Conservation (phyloP, 2,797 vertebrate species). For the Mareca penelope region DNA sequence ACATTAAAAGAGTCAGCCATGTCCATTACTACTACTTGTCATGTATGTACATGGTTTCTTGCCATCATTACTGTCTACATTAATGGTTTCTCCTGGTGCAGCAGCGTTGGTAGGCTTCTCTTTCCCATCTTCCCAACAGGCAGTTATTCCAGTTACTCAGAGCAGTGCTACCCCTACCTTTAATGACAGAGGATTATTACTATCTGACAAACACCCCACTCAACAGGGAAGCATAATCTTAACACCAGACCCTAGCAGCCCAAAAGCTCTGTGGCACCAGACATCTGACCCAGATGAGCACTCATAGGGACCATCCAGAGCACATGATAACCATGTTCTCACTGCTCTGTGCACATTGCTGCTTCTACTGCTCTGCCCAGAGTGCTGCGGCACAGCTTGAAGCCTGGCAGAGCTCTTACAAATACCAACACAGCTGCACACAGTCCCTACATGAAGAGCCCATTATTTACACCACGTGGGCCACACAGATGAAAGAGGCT, state of each 20-base stretch:
- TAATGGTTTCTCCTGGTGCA: background rate
- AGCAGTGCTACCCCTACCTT: background rate
- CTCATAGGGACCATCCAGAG: background rate
- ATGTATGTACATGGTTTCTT: background rate
- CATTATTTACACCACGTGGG: background rate
- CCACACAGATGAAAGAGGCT: accelerated
- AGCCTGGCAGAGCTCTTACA: background rate
- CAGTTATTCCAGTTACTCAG: background rate
- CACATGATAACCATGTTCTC: accelerated
- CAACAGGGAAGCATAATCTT: background rate
- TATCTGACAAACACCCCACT: background rate
- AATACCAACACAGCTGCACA: background rate
- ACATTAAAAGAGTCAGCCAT: background rate
- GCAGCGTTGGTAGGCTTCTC: background rate
- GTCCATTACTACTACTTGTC: background rate
- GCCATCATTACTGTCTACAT: background rate
- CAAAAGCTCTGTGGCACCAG: background rate
- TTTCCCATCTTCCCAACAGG: background rate
- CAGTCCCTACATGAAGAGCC: background rate
- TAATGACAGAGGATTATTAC: background rate
- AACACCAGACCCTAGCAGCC: background rate
- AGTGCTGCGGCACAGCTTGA: background rate
- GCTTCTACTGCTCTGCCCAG: background rate
- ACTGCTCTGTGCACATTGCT: background rate
- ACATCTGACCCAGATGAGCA: accelerated